These are phyloP conservation scores for Rhopilema esculentum DNA, from an alignment of 30 jellyfish, hydroid and myxozoan genomes.

Conservation along the genomic window DNA sequence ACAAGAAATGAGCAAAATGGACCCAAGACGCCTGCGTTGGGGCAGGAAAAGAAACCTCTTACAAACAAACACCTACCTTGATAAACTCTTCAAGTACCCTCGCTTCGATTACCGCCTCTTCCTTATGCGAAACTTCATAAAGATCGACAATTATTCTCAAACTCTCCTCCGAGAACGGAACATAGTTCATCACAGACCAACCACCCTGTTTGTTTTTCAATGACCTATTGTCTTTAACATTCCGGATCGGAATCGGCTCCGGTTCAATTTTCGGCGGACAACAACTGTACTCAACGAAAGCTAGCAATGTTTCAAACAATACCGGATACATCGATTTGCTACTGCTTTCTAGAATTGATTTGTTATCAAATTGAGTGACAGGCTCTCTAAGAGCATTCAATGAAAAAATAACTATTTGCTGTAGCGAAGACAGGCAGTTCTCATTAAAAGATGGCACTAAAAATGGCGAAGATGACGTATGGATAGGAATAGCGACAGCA, in stretches of 20 bases:
- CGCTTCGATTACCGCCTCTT: slow-evolving; percentile 74
- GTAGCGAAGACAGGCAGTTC: slow-evolving; percentile 85
- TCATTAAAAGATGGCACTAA: slow-evolving; percentile 91
- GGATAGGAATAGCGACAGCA: slow-evolving; percentile 88
- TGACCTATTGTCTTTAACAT: slow-evolving; percentile 4
- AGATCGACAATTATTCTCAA: slow-evolving; percentile 77
- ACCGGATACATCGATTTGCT: slow-evolving; percentile 88
- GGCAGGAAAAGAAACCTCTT: not conserved
- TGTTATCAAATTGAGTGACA: slow-evolving; percentile 55
- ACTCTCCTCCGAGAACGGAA: slow-evolving; percentile 90
- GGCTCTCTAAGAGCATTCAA: slow-evolving; percentile 68
- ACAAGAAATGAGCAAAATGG: no score
- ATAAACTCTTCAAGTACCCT: slow-evolving; percentile 75
- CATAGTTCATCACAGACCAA: slow-evolving; percentile 90
- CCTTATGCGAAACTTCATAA: slow-evolving; percentile 54
- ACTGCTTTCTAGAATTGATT: slow-evolving; percentile 66
- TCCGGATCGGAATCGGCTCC: slow-evolving; percentile 28
- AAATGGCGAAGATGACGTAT: slow-evolving; percentile 90
- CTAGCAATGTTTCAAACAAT: slow-evolving; percentile 63
- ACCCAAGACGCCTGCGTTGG: not conserved
- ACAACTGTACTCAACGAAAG: slow-evolving; percentile 90
- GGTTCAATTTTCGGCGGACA: slow-evolving; percentile 94
- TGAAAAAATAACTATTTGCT: slow-evolving; percentile 73
- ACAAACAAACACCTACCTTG: slow-evolving; percentile 51
- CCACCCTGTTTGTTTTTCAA: slow-evolving; percentile 71